Conservation (phyloP, 2,797 vertebrate genomes). For the Lepus townsendii region DNA sequence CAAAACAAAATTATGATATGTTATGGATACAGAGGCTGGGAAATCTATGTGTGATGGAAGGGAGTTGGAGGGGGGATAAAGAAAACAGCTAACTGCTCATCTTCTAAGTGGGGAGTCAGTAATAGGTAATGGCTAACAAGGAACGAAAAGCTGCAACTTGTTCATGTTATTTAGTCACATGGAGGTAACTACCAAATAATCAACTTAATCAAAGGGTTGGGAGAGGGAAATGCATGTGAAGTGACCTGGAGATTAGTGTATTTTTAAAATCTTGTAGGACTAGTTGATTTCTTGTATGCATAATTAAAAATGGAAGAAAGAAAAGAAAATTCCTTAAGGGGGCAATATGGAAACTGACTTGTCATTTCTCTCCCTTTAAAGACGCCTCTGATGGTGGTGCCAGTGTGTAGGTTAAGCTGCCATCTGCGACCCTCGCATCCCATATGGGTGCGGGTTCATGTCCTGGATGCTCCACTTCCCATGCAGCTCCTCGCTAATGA, state of each 20-base stretch:
- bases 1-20: background rate
- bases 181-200: background rate
- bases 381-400: background rate
- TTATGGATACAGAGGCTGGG: background rate
- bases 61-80: background rate
- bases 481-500: too few species aligned
- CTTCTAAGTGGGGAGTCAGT: background rate
- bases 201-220: background rate
- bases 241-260: background rate
- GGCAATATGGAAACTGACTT: background rate
- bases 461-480: too few species aligned
- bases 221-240: background rate
- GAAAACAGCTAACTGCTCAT: background rate
- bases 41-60: background rate
- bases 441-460: too few species aligned
- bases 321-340: background rate
- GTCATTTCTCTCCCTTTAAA: background rate
- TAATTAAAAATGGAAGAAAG: background rate
- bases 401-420: too few species aligned
- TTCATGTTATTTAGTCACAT: background rate
- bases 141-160: background rate
- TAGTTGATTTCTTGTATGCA: background rate
- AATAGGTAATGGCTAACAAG: background rate
- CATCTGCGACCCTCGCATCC: too few species aligned
- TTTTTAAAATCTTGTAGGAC: conserved; percentile 6